These are phyloP conservation scores for Mesocricetus auratus DNA, from an alignment of 2,113 vertebrate genomes.

Conservation along the genomic window DNA sequence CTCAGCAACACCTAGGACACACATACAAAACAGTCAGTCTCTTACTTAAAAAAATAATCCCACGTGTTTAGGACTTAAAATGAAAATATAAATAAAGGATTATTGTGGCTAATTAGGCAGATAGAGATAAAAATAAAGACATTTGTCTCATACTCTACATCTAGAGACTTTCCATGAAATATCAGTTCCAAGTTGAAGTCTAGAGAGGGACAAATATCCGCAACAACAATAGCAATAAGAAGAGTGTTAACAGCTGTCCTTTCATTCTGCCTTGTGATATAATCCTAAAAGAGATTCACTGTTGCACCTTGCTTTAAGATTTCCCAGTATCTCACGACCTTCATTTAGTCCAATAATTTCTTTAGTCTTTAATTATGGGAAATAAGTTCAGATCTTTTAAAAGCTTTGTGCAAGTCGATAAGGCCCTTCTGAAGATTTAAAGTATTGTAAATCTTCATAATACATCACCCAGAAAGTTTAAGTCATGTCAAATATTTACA, in stretches of 20 bases:
- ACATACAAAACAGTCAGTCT: not conserved
- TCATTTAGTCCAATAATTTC: not conserved
- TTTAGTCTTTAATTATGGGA: not conserved
- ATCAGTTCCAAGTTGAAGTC: too few species aligned
- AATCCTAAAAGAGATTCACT: not conserved
- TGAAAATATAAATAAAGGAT: not conserved
- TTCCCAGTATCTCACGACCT: too few species aligned
- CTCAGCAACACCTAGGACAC: not conserved
- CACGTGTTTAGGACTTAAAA: constrained; percentile 18
- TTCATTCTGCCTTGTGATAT: too few species aligned
- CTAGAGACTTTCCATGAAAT: not conserved
- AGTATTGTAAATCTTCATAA: constrained; percentile 6
- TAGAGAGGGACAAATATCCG: not conserved
- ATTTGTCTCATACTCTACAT: not conserved
- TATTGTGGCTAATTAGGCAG: not conserved
- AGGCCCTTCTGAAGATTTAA: not conserved
- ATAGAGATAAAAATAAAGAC: not conserved
- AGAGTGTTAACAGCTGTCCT: not conserved
- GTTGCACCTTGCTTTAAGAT: not conserved
- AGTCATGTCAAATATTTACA: not conserved
- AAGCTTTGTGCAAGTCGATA: constrained; percentile 19
- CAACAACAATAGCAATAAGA: not conserved
- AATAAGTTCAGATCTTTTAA: not conserved
- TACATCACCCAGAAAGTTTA: not conserved
- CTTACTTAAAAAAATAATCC: not conserved